phyloP scores from a whole-genome alignment of 37 sponge, comb jelly and placozoan species.

The Mnemiopsis leidyi region DNA sequence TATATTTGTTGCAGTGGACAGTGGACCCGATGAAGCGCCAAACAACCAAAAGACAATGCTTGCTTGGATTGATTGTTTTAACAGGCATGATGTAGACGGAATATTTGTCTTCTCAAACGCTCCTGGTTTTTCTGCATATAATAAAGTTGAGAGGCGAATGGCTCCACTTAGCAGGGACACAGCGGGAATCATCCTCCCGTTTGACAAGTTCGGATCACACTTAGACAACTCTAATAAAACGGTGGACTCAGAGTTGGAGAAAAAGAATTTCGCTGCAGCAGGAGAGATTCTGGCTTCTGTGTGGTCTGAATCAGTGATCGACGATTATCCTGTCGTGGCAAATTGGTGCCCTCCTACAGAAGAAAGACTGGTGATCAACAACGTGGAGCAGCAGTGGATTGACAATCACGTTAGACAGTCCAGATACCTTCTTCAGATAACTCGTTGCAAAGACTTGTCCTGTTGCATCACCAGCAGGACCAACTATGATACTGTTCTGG shows the following conservation, averaged over 20 bases:
- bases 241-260: not conserved
- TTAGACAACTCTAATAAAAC: not conserved
- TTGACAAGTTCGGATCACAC: too few relatives aligned
- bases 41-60: too few relatives aligned
- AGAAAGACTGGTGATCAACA: not conserved
- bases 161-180: too few relatives aligned
- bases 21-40: too few relatives aligned
- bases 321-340: not conserved
- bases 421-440: not conserved
- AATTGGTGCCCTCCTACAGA: not conserved
- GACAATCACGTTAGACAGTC: not conserved
- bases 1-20: too few relatives aligned
- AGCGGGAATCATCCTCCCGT: too few relatives aligned
- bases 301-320: not conserved
- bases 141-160: too few relatives aligned
- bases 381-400: not conserved
- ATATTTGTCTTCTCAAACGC: too few relatives aligned
- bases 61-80: too few relatives aligned
- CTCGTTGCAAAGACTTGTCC: not conserved
- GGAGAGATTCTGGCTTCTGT: not conserved
- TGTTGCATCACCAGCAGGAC: not conserved
- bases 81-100: too few relatives aligned
- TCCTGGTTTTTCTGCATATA: too few relatives aligned
- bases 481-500: not conserved
- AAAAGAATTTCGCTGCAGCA: not conserved